A percentile compares a stretch with the other conserved stretches of the same genome.
These are phyloP conservation scores for Poicephalus gulielmi DNA, from an alignment of 2,113 vertebrate genomes.

Conservation along the genomic window DNA sequence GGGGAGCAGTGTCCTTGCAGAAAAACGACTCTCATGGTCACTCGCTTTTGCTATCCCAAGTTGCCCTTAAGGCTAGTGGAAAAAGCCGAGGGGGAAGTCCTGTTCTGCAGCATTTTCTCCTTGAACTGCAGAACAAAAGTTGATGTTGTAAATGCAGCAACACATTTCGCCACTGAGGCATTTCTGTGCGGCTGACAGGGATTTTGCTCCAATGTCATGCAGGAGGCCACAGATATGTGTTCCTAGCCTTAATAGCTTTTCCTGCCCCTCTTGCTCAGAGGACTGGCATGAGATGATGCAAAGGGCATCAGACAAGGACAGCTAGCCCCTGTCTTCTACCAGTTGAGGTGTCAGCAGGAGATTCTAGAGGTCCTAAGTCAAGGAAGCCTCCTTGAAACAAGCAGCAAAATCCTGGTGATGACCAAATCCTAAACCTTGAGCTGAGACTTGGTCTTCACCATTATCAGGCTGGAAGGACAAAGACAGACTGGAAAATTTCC, in stretches of 20 bases:
- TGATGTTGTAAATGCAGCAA: background rate
- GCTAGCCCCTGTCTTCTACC: background rate
- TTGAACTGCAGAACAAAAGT: background rate
- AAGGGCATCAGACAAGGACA: background rate
- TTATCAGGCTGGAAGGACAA: background rate
- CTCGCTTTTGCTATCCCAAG: background rate
- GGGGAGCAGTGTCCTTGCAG: background rate
- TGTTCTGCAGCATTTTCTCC: constrained; percentile 48
- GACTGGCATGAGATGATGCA: background rate
- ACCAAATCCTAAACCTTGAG: background rate
- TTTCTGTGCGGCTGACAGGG: background rate
- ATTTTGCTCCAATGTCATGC: background rate
- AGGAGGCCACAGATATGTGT: background rate
- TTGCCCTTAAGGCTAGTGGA: background rate
- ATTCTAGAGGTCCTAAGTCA: background rate
- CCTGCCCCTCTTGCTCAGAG: background rate
- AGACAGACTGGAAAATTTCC: background rate
- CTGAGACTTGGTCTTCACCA: background rate
- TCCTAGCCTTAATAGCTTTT: background rate
- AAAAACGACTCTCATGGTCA: background rate
- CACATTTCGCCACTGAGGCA: background rate
- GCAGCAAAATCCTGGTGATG: background rate
- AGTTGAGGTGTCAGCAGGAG: background rate
- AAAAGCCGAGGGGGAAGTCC: background rate
- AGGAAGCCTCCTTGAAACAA: background rate